phyloP scores from a whole-genome alignment of 64 coral and sea anemone species.

The Catalaphyllia jardinei region DNA sequence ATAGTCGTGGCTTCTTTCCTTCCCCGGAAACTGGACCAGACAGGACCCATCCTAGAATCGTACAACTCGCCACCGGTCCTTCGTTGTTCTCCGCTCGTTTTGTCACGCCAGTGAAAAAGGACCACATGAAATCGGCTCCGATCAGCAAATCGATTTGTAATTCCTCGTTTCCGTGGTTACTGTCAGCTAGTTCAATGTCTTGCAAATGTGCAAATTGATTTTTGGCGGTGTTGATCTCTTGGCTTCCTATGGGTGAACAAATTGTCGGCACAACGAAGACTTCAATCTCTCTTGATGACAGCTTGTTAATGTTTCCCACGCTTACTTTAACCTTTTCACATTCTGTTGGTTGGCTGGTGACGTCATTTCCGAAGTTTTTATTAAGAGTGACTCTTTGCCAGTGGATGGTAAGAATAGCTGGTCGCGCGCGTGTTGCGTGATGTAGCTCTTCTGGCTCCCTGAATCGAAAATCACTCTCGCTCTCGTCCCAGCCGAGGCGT shows the following conservation, averaged over 20 bases:
- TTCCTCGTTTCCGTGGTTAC: not conserved
- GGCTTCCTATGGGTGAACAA: slow-evolving; percentile 22
- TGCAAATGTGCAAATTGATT: not conserved
- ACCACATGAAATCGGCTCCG: slow-evolving; percentile 54
- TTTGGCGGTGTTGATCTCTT: slow-evolving; percentile 44
- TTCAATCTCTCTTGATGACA: not conserved
- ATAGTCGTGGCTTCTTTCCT: not conserved
- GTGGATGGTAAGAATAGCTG: not conserved
- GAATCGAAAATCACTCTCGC: slow-evolving; percentile 50
- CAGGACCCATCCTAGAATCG: slow-evolving; percentile 52
- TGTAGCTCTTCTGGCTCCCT: slow-evolving; percentile 39
- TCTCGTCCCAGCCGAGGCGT: not conserved
- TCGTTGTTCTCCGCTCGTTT: slow-evolving; percentile 21
- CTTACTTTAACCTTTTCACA: not conserved
- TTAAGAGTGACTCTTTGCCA: not conserved
- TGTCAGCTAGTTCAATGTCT: slow-evolving; percentile 34
- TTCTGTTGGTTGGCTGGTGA: not conserved
- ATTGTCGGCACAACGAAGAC: slow-evolving; percentile 32
- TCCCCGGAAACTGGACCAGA: slow-evolving; percentile 38
- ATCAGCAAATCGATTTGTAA: slow-evolving; percentile 21
- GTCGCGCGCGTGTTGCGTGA: slow-evolving; percentile 1
- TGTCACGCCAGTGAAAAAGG: slow-evolving; percentile 46
- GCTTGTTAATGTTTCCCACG: not conserved
- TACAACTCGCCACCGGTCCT: slow-evolving; percentile 20
- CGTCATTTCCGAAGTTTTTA: slow-evolving; percentile 13